Evolutionary conservation across 2,797 vertebrate genomes (phyloP), one percentile per base, ranked within the genome.

Genomic region (Falco columbarius): DNA sequence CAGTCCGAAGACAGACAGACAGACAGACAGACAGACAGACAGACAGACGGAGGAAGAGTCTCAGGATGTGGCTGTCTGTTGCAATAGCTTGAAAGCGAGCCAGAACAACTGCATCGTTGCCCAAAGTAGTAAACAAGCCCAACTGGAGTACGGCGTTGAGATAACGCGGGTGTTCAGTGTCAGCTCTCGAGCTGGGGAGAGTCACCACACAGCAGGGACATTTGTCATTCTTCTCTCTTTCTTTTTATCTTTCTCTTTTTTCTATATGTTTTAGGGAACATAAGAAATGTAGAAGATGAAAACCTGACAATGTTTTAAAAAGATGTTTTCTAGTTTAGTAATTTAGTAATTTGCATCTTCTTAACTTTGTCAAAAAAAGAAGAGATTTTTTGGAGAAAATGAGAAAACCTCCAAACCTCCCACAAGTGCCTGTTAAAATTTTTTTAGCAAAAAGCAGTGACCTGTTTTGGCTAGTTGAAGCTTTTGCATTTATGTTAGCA

Each of bases 91-190:
- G 92, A 89, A 76, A 71, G 72, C 1, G 2, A 92, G 83, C 93
- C 94, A 94, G 36, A 54, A 59, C 1, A 4, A 51, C 68, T 81
- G 79, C 61, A 91, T 95, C 18, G 0, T 26, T 89, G 75, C 86
- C 80, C 24, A 34, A 42, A 92, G 71, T 51, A 90, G 76, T 91
- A 95, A 96, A 95, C 81, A 95, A 90, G 71, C 51, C 54, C 51
- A 76, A 5, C 7, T 0, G 2, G 70, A 91, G 30, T n/a, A 82
- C 0, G 7, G 34, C 77, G 63, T 12, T 92, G 72, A 76, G 87
- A 91, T 95, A 92, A 75, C 46, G 44, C 15, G 0, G 16, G 54
- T 32, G 59, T 30, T 79, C 10, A 7, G 52, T 70, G 75, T 82
- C 79, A 87, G 67, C 44, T 66, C 59, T 70, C 2, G 0, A 49